phyloP scores from a whole-genome alignment of 1,140 invertebrate species.

The Tachypleus tridentatus region DNA sequence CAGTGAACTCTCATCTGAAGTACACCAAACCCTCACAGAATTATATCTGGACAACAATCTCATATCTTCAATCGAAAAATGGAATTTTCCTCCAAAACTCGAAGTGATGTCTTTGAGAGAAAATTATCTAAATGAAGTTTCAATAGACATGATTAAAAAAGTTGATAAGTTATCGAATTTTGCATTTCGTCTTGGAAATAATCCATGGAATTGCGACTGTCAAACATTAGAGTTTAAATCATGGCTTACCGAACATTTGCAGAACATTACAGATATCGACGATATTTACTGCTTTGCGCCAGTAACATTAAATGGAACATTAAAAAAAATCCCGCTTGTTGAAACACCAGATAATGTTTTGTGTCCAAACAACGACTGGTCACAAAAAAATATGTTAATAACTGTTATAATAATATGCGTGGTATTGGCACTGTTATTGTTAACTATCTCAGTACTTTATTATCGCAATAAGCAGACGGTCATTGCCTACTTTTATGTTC shows the following conservation, averaged over 20 bases:
- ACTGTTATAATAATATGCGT: conserved; percentile 21
- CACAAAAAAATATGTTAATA: conserved; percentile 18
- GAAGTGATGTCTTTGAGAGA: conserved; percentile 18
- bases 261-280: conserved; percentile 20
- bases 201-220: conserved; percentile 53
- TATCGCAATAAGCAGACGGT: conserved; percentile 51
- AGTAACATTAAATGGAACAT: conserved; percentile 9
- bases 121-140: conserved; percentile 8
- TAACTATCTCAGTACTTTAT: conserved; percentile 39
- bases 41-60: conserved; percentile 42
- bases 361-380: conserved; percentile 20
- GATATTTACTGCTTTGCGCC: conserved; percentile 17
- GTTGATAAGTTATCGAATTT: conserved; percentile 15
- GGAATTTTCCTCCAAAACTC: conserved; percentile 14
- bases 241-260: conserved; percentile 40
- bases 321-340: conserved; percentile 28
- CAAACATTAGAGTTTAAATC: conserved; percentile 37
- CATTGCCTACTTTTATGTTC: conserved; percentile 47
- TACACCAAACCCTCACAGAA: conserved; percentile 30
- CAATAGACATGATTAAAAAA: conserved; percentile 13
- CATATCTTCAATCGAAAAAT: conserved; percentile 28
- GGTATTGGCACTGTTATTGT: conserved; percentile 19
- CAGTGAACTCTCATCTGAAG: conserved; percentile 23
- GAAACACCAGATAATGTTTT: conserved; percentile 29
- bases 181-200: conserved; percentile 37